Evolutionary conservation across 2,113 vertebrate genomes (phyloP), one percentile per base, ranked within the genome.

Genomic region (Lutjanus erythropterus): DNA sequence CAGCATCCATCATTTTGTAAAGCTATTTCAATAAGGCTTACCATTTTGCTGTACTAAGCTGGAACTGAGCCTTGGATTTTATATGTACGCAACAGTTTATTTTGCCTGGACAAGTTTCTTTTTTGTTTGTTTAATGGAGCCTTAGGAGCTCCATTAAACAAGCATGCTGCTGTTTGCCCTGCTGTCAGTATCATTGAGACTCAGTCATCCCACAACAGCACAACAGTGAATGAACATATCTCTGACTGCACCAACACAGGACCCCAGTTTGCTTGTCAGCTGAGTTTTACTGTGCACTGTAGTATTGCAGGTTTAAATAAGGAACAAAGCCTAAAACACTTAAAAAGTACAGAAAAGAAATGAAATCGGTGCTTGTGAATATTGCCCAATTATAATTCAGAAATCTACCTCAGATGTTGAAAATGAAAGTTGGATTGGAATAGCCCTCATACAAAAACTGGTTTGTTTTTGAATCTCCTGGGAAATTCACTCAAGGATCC

Each of bases 401-500:
- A 33, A 53, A n/a, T 58, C 15, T 58, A 5, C 9, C 6, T 44
- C 66, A 3, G 11, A n/a, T 42, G n/a, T 16, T 14, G 21, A 67
- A 49, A 46, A 14, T 29, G 46, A 71, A 55, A 44, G 12, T 35
- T 53, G 16, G 14, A 15, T 15, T 21, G n/a, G 29, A 46, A 81
- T 62, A n/a, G 4, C 14, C 23, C 19, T 1, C 0, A 0, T 19
- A 21, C 19, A 64, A 56, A 49, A 39, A 16, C 39, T 8, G 55
- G 31, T 14, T 44, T 47, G 2, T 60, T 44, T 66, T 52, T 35
- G 52, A 64, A 35, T 50, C 5, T 29, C 14, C 19, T 49, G 41
- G 31, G 41, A 70, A 61, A 21, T 61, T 75, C 31, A 44, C 61
- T 35, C 35, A 9, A 72, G 78, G 29, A 60, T 83, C 16, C 49